phyloP scores from a whole-genome alignment of 2,113 vertebrate genomes.

The Hippocampus mohnikei region DNA sequence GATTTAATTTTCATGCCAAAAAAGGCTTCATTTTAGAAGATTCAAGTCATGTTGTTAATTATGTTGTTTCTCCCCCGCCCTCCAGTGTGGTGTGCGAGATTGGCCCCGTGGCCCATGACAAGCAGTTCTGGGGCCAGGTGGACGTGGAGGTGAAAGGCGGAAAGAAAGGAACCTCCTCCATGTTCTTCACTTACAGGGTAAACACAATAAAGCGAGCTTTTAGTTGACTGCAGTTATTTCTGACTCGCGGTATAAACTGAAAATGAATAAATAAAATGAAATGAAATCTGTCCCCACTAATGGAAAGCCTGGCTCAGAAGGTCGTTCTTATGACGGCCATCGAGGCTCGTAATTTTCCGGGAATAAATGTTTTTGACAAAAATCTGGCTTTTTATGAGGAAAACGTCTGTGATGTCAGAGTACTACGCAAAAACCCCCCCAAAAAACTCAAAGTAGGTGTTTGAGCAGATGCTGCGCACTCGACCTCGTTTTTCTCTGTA shows the following conservation, averaged over 20 bases:
- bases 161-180: slow-evolving; percentile 62
- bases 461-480: slow-evolving; percentile 27
- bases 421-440: not conserved
- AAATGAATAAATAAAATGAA: not conserved
- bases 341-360: not conserved
- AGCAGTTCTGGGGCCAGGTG: slow-evolving; percentile 42
- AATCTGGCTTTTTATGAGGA: no score
- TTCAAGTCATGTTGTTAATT: no score
- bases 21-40: no score
- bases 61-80: no score
- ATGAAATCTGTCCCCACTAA: not conserved
- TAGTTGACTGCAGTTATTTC: not conserved
- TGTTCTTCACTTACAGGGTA: slow-evolving; percentile 72
- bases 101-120: not conserved
- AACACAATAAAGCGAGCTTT: slow-evolving; percentile 7
- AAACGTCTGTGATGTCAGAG: not conserved
- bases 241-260: not conserved
- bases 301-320: not conserved
- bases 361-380: not conserved
- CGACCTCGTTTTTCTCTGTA: slow-evolving; percentile 23
- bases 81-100: slow-evolving; percentile 73
- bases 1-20: no score
- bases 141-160: slow-evolving; percentile 61
- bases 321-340: not conserved
- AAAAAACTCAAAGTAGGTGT: not conserved